Base-by-base conservation (phyloP, 2,113 vertebrate species). In the Cyprinus carpio region DNA sequence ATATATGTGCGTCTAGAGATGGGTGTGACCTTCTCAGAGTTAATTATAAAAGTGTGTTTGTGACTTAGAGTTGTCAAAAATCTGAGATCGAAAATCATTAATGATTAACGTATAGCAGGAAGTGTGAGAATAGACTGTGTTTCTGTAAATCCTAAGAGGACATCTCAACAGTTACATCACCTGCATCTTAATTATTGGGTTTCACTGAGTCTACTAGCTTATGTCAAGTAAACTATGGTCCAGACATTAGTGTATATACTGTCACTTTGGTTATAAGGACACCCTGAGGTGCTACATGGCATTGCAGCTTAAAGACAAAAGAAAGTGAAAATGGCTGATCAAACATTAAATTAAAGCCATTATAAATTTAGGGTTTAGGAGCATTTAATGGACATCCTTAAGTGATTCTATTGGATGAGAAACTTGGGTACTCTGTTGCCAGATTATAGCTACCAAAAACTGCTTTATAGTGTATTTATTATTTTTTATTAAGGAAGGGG, bases 101-200 rank as follows among this genome's bases (percentile, higher is more conserved):
- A 89, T 91, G 81, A 82, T 88, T 69, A 88, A 89, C 87, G 65
- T 37, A 16, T 51, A 51, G 74, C 18, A 54, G 64, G 84, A 88
- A 84, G 62, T 43, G 20, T 37, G 12, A 54, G n/a, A n/a, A n/a
- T n/a, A n/a, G 10, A 64, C 25, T 65, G 40, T 10, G 46, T 83
- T 65, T 54, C 49, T 64, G 64, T 82, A 62, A 84, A 62, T 9
- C 25, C 15, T 40, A 25, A 49, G 29, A 60, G 13, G 29, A 34
- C 20, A 13, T 62, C 15, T 49, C 43, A 75, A 15, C 20, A 37
- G 31, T 18, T 65, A 37, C 81, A 71, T 71, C 46, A 69, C 65
- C 65, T 82, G 65, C 29, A 82, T 69, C 60, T 49, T 46, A 29
- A 29, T 27, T 11, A 60, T 29, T 54, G 15, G 15, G 1, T 10